Evolutionary conservation across 1,140 invertebrate species (phyloP).

Genomic region (Procambarus clarkii): DNA sequence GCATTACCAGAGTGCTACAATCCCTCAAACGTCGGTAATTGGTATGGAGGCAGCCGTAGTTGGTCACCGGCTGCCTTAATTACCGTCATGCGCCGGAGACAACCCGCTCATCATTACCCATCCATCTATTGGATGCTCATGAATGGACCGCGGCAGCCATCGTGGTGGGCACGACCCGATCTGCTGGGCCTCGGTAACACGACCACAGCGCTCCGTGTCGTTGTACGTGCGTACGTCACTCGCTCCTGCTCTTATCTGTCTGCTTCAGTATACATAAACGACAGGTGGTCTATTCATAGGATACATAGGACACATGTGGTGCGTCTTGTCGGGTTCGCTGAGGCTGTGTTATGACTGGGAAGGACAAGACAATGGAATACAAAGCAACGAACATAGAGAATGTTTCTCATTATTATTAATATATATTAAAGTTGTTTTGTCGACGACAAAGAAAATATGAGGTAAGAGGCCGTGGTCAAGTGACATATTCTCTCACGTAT

Average conservation of each 20-base stretch:
- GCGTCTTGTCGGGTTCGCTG: not conserved
- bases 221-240: not conserved
- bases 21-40: conserved; percentile 11
- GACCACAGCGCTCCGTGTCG: not conserved
- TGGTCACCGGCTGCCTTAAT: conserved; percentile 30
- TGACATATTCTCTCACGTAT: no score
- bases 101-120: conserved; percentile 22
- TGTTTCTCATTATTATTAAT: no score
- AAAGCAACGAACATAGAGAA: no score
- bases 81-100: conserved; percentile 7
- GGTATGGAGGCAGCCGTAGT: not conserved
- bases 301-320: not conserved
- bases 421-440: no score
- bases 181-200: not conserved
- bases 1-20: not conserved
- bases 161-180: not conserved
- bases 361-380: not conserved
- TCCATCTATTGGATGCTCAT: conserved; percentile 32
- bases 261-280: not conserved
- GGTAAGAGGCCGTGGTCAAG: no score
- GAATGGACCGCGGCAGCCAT: not conserved
- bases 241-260: not conserved
- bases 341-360: not conserved
- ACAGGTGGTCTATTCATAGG: not conserved
- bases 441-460: no score